Conservation (phyloP, 1,140 invertebrate species). For the Tigriopus japonicus region DNA sequence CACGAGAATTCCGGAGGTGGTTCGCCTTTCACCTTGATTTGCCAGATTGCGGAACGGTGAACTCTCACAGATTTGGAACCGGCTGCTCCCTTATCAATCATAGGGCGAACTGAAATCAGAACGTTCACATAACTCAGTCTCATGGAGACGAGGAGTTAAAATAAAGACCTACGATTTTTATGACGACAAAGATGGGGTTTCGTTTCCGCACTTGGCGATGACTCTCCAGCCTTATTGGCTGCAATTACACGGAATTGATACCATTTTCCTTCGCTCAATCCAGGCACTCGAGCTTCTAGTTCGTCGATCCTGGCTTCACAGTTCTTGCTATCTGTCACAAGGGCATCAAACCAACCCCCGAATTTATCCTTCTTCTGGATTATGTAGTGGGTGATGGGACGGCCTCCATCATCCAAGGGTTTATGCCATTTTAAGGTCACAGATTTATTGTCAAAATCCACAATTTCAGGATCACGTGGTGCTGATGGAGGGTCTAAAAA, state of each 20-base stretch:
- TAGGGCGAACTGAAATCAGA: neutral
- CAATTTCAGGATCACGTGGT: conserved; percentile 73
- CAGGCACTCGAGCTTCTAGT: conserved; percentile 62
- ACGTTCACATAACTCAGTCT: neutral
- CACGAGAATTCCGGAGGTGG: conserved; percentile 81
- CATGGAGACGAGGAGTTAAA: neutral
- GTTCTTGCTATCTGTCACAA: conserved; percentile 2
- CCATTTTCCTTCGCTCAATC: conserved; percentile 69
- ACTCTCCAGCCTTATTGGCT: conserved; percentile 81
- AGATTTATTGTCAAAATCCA: conserved; percentile 80
- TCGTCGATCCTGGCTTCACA: conserved; percentile 11
- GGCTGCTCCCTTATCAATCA: conserved; percentile 5
- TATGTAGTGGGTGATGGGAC: conserved; percentile 82
- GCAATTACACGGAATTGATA: conserved; percentile 84
- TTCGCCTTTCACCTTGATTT: conserved; percentile 82
- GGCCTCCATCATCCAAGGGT: conserved; percentile 73
- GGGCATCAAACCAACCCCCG: conserved; percentile 26
- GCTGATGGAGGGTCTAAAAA: conserved; percentile 50
- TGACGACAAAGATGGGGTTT: conserved; percentile 73
- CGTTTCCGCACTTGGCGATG: conserved; percentile 68
- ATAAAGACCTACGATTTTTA: conserved; percentile 49
- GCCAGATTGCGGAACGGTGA: conserved; percentile 1
- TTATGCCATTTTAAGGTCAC: conserved; percentile 74
- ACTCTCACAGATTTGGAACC: conserved; percentile 8
- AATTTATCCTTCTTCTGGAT: conserved; percentile 93